Base-by-base conservation (phyloP, 1,140 invertebrate genomes). In the Psix sp. region DNA sequence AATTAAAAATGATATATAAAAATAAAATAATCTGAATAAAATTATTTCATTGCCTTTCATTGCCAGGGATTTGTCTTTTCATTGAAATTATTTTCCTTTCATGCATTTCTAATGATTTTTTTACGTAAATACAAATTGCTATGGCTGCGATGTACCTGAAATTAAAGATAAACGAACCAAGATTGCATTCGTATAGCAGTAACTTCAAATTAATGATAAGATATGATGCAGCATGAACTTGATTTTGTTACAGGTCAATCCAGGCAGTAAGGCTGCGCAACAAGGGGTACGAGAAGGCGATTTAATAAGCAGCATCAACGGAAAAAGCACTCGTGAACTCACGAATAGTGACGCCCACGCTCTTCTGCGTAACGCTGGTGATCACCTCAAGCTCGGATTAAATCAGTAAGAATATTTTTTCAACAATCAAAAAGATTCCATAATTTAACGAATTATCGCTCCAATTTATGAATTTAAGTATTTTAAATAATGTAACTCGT, bases 271-370 rank as follows among this genome's bases (percentile, higher is more conserved):
- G 83, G 94, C 93, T 4, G 91, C 92, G 5, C 87, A 91, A 67
- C 90, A 91, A 74, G 93, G 94, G 3, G 90, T 94, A 17, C 85
- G 93, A 48, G 93, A 95, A 85, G 94, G 93, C 29, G 93, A 94
- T 81, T 88, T 94, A 51, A 93, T 95, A 73, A 91, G 91, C 24
- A 91, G 91, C 42, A 94, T 95, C 77, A 94, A 95, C 84, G 92
- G 91, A 13, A 89, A 90, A 52, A 84, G 89, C 11, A 93, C 93
- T 0, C 88, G 89, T 57, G 87, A 89, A 66, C 88, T 95, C 78
- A 92, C 89, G 26, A 94, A 94, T 80, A 89, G 90, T 18, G 92
- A 94, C 76, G 93, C 93, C 10, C 93, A 94, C 77, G 88, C 90
- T 18, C 88, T 94, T 67, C 88, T 94, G 52, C 90, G 91, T 79